Evolutionary conservation across 2,113 vertebrate species (phyloP).

Genomic region (Rhineura floridana): DNA sequence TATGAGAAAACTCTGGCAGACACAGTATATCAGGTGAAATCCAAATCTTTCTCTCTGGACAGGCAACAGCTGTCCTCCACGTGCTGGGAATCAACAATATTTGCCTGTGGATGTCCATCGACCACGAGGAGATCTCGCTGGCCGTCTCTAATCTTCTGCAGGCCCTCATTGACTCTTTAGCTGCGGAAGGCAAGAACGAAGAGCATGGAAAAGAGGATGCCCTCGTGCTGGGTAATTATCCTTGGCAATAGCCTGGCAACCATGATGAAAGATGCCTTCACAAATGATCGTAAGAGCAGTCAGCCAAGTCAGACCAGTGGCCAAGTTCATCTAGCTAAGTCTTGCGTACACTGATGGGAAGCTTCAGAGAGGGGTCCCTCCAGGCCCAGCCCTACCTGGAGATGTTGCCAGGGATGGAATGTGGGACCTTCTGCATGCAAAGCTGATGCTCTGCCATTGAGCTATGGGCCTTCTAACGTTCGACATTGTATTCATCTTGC

Average conservation of each 20-base stretch:
- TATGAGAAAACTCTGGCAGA: not conserved
- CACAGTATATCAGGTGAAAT: not conserved
- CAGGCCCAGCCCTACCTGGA: no score
- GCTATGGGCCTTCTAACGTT: no score
- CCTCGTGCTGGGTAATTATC: slow-evolving; percentile 85
- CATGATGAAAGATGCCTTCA: not conserved
- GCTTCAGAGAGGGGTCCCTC: no score
- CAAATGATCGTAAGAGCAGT: not conserved
- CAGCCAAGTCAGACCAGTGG: no score
- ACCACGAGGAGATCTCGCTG: slow-evolving; percentile 89
- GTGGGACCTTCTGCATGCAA: no score
- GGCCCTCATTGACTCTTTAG: slow-evolving; percentile 86
- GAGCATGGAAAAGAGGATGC: slow-evolving; percentile 90
- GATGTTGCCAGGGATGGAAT: no score
- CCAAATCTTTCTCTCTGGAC: slow-evolving; percentile 18
- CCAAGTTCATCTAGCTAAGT: no score
- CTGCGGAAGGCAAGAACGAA: slow-evolving; percentile 84
- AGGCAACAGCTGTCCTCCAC: slow-evolving; percentile 90
- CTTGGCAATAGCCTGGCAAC: no score
- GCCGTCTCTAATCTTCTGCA: slow-evolving; percentile 92
- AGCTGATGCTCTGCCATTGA: no score
- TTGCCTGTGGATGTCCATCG: slow-evolving; percentile 89
- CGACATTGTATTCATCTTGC: no score
- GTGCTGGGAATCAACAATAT: slow-evolving; percentile 83
- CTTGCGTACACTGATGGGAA: no score